Evolutionary conservation across 2,888 invertebrate genomes (phyloP).

Genomic region (Alviniconcha strummeri): DNA sequence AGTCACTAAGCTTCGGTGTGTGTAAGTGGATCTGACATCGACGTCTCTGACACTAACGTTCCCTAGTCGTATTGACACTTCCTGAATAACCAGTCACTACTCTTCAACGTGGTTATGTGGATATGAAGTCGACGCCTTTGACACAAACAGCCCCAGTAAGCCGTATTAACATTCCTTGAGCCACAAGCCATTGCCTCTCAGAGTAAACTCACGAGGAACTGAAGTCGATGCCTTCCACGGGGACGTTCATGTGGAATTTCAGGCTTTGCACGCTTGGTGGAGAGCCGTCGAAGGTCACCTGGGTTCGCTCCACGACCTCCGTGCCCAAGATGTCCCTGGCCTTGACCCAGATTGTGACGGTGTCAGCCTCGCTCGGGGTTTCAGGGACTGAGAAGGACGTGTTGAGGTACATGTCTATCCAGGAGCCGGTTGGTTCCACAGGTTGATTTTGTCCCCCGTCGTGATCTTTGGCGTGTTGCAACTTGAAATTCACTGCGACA

Average conservation of each 20-base stretch:
- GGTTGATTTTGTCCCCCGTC: slow-evolving; percentile 1
- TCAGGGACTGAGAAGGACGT: slow-evolving; percentile 2
- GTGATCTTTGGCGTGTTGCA: slow-evolving; percentile 26
- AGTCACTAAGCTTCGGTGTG: too few relatives aligned
- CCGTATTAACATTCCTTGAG: too few relatives aligned
- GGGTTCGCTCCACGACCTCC: slow-evolving; percentile 31
- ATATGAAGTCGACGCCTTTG: too few relatives aligned
- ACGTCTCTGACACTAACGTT: too few relatives aligned
- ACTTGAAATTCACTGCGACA: slow-evolving; percentile 41
- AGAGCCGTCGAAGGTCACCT: slow-evolving; percentile 44
- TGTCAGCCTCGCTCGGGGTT: slow-evolving; percentile 36
- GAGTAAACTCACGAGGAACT: slow-evolving; percentile 24
- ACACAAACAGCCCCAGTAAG: too few relatives aligned
- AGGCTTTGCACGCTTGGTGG: slow-evolving; percentile 25
- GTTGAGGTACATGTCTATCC: slow-evolving; percentile 17
- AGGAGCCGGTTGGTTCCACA: background rate
- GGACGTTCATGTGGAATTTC: slow-evolving; percentile 6
- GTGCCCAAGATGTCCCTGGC: slow-evolving; percentile 45
- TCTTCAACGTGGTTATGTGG: too few relatives aligned
- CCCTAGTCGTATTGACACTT: too few relatives aligned
- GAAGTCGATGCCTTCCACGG: slow-evolving; percentile 14
- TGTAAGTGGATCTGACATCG: too few relatives aligned
- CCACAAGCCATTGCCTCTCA: too few relatives aligned
- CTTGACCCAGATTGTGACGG: slow-evolving; percentile 45
- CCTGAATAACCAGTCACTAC: too few relatives aligned